A percentile compares a stretch with the other conserved stretches of the same genome.
Evolutionary conservation across 2,797 vertebrate genomes (phyloP).

Genomic region (Numenius phaeopus): DNA sequence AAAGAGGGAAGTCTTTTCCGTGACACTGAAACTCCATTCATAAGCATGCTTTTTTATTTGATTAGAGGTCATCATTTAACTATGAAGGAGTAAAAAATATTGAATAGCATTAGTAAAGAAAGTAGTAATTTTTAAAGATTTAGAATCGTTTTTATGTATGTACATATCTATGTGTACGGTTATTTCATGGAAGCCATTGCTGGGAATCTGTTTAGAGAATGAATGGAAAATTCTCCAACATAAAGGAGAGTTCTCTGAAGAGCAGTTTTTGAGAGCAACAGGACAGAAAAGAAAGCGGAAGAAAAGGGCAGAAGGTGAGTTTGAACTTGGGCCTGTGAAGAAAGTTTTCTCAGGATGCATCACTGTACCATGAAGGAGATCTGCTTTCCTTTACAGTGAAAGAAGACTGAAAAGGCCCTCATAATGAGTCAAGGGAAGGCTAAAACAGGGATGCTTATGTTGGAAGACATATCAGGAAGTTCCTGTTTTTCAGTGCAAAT

Average conservation of each 20-base stretch:
- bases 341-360: not conserved
- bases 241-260: not conserved
- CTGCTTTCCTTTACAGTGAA: not conserved
- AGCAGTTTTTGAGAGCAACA: not conserved
- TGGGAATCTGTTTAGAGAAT: not conserved
- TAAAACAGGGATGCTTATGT: not conserved
- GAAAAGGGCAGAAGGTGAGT: not conserved
- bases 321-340: not conserved
- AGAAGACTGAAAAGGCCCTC: not conserved
- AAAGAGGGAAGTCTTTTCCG: not conserved
- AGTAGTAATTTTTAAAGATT: not conserved
- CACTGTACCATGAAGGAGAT: not conserved
- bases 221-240: not conserved
- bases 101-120: not conserved
- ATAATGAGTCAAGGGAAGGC: not conserved
- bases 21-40: slow-evolving; percentile 12
- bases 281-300: not conserved
- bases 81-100: not conserved
- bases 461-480: not conserved
- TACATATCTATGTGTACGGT: not conserved
- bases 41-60: not conserved
- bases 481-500: not conserved
- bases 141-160: not conserved
- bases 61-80: not conserved
- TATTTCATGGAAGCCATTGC: not conserved